These are phyloP conservation scores for Drosophila tropicalis DNA, from an alignment of 1,140 invertebrate genomes.

Conservation along the genomic window DNA sequence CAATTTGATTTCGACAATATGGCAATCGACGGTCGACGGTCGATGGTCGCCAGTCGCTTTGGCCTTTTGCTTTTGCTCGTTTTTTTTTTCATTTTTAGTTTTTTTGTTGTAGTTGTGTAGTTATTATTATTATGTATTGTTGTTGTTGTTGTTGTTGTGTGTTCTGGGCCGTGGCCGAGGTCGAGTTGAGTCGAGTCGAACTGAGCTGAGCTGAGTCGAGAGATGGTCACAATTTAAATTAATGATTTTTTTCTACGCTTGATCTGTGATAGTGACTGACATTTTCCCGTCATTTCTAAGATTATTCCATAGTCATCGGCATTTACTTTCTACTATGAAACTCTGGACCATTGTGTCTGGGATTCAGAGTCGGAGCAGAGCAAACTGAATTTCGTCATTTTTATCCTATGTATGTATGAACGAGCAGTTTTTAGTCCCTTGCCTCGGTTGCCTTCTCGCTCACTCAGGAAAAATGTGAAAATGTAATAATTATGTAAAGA, in stretches of 20 bases:
- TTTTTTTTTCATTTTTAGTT: slow-evolving; percentile 19
- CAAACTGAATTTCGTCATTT: slow-evolving; percentile 26
- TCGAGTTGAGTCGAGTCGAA: slow-evolving; percentile 29
- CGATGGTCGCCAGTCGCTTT: slow-evolving; percentile 34
- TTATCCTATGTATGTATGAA: slow-evolving; percentile 68
- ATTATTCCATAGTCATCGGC: slow-evolving; percentile 77
- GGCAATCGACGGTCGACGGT: slow-evolving; percentile 49
- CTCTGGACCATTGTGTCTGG: slow-evolving; percentile 40
- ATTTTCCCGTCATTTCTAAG: slow-evolving; percentile 76
- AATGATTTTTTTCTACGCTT: slow-evolving; percentile 81
- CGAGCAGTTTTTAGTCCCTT: slow-evolving; percentile 56
- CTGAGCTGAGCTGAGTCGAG: slow-evolving; percentile 42
- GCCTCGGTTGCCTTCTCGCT: neutral
- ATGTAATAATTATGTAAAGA: slow-evolving; percentile 78
- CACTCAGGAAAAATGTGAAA: slow-evolving; percentile 39
- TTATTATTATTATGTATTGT: slow-evolving; percentile 22
- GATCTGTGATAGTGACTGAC: slow-evolving; percentile 80
- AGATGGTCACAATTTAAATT: slow-evolving; percentile 80
- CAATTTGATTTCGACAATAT: slow-evolving; percentile 66
- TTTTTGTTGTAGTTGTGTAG: slow-evolving; percentile 29
- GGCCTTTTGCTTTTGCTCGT: slow-evolving; percentile 46
- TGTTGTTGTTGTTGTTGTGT: slow-evolving; percentile 19
- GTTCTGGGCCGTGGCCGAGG: slow-evolving; percentile 49
- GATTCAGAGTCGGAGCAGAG: neutral
- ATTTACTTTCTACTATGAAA: slow-evolving; percentile 66